Conservation (phyloP, 37 sponge, comb jelly and placozoan species). For the Petrosia ficiformis region DNA sequence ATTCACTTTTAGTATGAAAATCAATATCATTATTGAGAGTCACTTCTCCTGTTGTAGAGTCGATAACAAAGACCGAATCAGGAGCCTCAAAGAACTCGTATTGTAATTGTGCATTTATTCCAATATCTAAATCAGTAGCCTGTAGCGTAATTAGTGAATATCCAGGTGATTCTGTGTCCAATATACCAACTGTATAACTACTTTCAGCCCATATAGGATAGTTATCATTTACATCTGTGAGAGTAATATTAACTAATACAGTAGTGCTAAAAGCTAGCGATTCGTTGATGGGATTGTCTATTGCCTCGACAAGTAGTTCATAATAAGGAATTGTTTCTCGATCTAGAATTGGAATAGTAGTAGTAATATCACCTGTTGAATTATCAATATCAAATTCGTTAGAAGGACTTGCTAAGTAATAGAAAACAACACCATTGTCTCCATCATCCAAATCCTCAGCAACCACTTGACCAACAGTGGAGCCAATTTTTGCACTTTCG, state of each 20-base stretch:
- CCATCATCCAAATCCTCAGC: conserved; percentile 63
- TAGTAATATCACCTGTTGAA: conserved; percentile 17
- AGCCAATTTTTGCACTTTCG: conserved; percentile 17
- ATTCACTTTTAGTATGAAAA: conserved; percentile 20
- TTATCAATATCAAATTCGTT: conserved; percentile 38
- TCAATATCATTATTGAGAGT: neutral
- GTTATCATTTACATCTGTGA: conserved; percentile 62
- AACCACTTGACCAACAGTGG: conserved; percentile 15
- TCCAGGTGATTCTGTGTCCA: conserved; percentile 25
- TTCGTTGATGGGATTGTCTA: conserved; percentile 34
- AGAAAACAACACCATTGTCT: conserved; percentile 35
- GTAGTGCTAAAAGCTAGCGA: conserved; percentile 16
- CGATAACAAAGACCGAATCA: conserved; percentile 13
- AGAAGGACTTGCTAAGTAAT: conserved; percentile 19
- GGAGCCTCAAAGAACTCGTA: conserved; percentile 25
- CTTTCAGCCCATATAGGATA: conserved; percentile 24
- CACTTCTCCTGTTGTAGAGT: conserved; percentile 33
- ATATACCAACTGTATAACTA: conserved; percentile 14
- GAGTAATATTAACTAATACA: conserved; percentile 28
- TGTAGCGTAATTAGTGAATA: conserved; percentile 12
- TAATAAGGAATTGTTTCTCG: conserved; percentile 26
- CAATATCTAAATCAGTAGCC: conserved; percentile 48
- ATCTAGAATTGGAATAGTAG: conserved; percentile 22
- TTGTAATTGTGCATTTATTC: conserved; percentile 34
- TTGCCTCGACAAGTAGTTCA: conserved; percentile 35